Evolutionary conservation across 2,113 vertebrate species (phyloP).

Genomic region (Saimiri boliviensis): DNA sequence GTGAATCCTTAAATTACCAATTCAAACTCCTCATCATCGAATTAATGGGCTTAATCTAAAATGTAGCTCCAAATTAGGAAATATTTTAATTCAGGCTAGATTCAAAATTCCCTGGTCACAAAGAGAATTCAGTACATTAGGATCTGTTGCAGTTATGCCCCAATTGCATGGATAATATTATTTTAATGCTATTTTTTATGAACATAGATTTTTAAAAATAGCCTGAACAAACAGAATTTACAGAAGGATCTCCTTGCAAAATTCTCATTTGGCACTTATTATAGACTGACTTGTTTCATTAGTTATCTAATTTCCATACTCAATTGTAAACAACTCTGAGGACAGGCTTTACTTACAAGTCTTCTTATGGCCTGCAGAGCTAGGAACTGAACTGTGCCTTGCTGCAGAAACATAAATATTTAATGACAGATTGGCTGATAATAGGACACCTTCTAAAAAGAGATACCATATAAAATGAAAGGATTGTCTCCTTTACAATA

Average conservation of each 20-base stretch:
- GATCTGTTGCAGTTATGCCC: not conserved
- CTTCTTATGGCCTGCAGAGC: not conserved
- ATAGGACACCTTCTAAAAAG: slow-evolving; percentile 8
- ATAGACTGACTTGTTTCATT: not conserved
- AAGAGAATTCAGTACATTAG: not conserved
- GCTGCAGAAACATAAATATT: not conserved
- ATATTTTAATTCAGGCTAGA: not conserved
- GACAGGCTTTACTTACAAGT: slow-evolving; percentile 13
- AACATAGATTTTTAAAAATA: not conserved
- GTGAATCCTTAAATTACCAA: not conserved
- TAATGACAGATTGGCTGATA: not conserved
- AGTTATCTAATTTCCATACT: slow-evolving; percentile 28
- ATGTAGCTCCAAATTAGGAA: not conserved
- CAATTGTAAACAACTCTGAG: slow-evolving; percentile 8
- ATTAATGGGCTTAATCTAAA: slow-evolving; percentile 26
- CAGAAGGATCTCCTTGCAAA: not conserved
- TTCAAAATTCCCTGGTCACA: not conserved
- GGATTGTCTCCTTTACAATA: not conserved
- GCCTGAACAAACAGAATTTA: not conserved
- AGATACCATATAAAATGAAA: not conserved
- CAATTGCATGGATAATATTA: not conserved
- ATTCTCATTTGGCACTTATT: slow-evolving; percentile 1
- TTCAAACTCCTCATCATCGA: not conserved
- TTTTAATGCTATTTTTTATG: not conserved
- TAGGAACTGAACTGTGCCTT: not conserved